A percentile compares a stretch with the other conserved stretches of the same genome.
Conservation (phyloP, 64 coral and sea anemone genomes). For the Actinia tenebrosa region DNA sequence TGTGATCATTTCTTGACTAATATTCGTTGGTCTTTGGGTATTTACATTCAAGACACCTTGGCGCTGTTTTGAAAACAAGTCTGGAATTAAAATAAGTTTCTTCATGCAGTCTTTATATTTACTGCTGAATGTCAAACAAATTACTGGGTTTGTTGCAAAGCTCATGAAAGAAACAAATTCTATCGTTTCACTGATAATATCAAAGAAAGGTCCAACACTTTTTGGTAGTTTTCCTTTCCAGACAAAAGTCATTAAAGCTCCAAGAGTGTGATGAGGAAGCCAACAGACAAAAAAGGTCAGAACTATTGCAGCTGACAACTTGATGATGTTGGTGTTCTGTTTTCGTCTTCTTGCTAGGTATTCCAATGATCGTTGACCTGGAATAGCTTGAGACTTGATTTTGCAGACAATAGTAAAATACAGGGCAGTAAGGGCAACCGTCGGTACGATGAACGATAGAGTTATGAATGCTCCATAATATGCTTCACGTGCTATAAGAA, state of each 20-base stretch:
- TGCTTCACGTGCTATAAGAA: not conserved
- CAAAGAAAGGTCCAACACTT: not conserved
- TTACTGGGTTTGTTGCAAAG: not conserved
- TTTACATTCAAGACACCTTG: not conserved
- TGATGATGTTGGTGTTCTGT: not conserved
- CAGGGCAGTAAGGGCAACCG: not conserved
- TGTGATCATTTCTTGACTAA: not conserved
- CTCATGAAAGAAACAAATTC: not conserved
- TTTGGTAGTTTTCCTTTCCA: not conserved
- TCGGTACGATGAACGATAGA: not conserved
- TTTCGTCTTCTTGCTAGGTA: not conserved
- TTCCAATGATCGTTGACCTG: constrained; percentile 1
- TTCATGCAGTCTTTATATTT: not conserved
- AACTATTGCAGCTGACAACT: constrained; percentile 26
- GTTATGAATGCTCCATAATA: not conserved
- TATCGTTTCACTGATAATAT: not conserved
- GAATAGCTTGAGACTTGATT: not conserved
- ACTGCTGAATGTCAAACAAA: constrained; percentile 12
- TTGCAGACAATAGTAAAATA: constrained; percentile 1
- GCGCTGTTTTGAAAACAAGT: not conserved
- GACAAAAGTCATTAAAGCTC: not conserved
- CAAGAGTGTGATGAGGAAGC: not conserved
- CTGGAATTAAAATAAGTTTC: not conserved
- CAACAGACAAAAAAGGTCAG: not conserved
- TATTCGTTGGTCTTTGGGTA: not conserved